A percentile compares a stretch with the other conserved stretches of the same genome.
Conservation (phyloP, 2,888 invertebrate genomes). For the Pseudanteris insignis region DNA sequence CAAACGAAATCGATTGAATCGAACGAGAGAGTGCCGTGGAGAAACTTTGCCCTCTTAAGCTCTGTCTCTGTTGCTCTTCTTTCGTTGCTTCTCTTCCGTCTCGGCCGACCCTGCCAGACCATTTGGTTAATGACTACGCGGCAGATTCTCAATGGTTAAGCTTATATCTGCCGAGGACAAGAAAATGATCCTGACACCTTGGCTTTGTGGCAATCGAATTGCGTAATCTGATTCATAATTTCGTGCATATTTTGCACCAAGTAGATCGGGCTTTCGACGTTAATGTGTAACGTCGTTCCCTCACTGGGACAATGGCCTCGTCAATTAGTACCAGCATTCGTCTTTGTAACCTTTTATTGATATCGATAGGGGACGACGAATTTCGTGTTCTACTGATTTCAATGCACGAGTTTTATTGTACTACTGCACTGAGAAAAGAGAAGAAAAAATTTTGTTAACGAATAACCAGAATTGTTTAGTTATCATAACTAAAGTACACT, state of each 20-base stretch:
- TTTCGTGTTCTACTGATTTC: no score
- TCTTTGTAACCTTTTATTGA: no score
- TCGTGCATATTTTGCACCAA: conserved; percentile 32
- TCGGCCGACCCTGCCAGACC: conserved; percentile 42
- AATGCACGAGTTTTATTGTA: no score
- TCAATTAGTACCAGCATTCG: no score
- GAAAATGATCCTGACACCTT: conserved; percentile 47
- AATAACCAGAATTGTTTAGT: no score
- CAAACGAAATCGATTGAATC: conserved; percentile 48
- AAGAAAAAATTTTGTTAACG: no score
- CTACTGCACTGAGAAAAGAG: no score
- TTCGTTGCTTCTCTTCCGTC: conserved; percentile 33
- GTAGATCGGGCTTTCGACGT: conserved; percentile 7
- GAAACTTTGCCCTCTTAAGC: conserved; percentile 44
- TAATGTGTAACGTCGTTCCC: conserved; percentile 18
- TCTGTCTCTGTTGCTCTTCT: conserved; percentile 34
- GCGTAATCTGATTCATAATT: conserved; percentile 42
- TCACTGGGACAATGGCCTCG: neutral
- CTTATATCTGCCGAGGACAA: conserved; percentile 44
- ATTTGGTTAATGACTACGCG: conserved; percentile 48
- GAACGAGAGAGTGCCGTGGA: conserved; percentile 44
- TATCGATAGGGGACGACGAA: no score
- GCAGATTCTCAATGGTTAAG: conserved; percentile 47
- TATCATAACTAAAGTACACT: no score
- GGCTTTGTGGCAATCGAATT: conserved; percentile 39